Evolutionary conservation across 2,797 vertebrate species (phyloP), one percentile per base, ranked within the genome.

Genomic region (Geotrypetes seraphini): DNA sequence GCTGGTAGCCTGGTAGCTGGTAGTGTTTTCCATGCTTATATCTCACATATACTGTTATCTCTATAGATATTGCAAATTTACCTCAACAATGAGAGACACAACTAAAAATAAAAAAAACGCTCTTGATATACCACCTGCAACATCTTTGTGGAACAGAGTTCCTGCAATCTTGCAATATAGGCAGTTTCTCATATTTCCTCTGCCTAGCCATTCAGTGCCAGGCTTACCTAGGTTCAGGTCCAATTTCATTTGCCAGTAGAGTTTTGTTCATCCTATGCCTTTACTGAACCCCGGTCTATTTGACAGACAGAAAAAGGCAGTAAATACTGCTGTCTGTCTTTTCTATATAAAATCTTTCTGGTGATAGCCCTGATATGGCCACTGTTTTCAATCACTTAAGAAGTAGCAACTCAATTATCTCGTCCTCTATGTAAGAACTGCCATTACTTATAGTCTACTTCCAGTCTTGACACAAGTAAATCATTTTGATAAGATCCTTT

Each of bases 361-460:
- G 11, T 68, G 71, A 77, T 67, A 68, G 63, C 31, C 36, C 50
- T 7, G 44, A 69, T 71, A 71, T 50, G 71, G 60, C 71, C 57
- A 49, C 64, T 66, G 69, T 77, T 72, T 78, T 78, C 70, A 78
- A 79, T 83, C 78, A 78, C 76, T 76, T 81, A 78, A 81, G 75
- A 79, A 69, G 63, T 62, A 75, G 47, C 75, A 71, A 83, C 71
- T 73, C 47, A 57, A 79, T 83, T 81, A 79, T 50, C 46, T 31
- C 40, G 25, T 66, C 57, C 66, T 73, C 54, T 55, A 7, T 57
- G 47, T 52, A 75, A 63, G 63, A 57, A 57, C 57, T 46, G 55
- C 67, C 56, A 63, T 64, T 62, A 75, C 73, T 73, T 69, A 71
- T 66, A 63, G 59, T 66, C 70, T 71, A 52, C 55, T 79, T 73